phyloP scores from a whole-genome alignment of 2,113 vertebrate species.

The Tenrec ecaudatus region DNA sequence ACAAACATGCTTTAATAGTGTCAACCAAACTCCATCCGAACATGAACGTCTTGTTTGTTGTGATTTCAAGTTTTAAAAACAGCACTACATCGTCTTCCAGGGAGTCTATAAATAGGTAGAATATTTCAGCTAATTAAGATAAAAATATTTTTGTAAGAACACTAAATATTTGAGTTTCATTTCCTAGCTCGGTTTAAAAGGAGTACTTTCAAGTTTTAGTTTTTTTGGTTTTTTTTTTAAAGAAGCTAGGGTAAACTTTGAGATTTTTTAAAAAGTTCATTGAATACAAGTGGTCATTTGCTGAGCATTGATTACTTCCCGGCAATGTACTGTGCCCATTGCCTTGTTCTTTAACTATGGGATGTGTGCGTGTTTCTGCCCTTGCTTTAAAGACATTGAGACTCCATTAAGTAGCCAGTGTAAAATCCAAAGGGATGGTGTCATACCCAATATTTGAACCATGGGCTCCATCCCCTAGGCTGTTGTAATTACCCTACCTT shows the following conservation, averaged over 20 bases:
- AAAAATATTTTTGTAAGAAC: conserved; percentile 44
- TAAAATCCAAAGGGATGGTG: too few species aligned
- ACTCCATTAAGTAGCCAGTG: too few species aligned
- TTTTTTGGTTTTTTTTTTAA: conserved; percentile 17
- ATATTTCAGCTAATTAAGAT: conserved; percentile 34
- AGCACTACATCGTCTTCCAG: not conserved
- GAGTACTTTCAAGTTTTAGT: not conserved
- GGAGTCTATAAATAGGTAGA: conserved; percentile 39
- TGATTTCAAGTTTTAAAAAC: conserved; percentile 41
- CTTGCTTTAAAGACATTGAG: too few species aligned
- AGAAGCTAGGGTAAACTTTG: not conserved
- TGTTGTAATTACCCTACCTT: not conserved
- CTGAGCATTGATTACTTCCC: too few species aligned
- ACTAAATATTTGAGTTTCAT: conserved; percentile 14
- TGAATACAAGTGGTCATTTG: too few species aligned
- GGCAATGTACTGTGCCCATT: too few species aligned
- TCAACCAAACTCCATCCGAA: not conserved
- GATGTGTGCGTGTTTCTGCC: too few species aligned
- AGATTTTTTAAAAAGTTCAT: not conserved
- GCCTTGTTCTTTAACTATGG: too few species aligned
- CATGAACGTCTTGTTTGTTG: not conserved
- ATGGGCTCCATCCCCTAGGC: not conserved
- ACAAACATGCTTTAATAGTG: not conserved
- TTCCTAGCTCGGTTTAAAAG: conserved; percentile 53
- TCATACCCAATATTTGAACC: too few species aligned